These are phyloP conservation scores for Drosophila multiciliata DNA, from an alignment of 2,888 invertebrate genomes.

Conservation along the genomic window DNA sequence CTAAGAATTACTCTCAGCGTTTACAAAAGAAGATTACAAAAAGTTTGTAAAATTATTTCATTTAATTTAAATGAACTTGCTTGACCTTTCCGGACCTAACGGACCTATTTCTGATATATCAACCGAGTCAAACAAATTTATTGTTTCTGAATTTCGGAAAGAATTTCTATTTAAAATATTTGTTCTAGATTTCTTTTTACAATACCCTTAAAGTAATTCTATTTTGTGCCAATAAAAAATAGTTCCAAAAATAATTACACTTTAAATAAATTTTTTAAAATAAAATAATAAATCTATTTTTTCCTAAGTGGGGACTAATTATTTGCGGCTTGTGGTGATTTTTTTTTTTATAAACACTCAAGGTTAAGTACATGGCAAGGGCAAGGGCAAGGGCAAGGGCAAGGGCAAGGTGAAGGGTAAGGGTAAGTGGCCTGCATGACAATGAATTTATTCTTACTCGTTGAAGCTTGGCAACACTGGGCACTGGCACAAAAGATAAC, in stretches of 20 bases:
- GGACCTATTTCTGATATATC: not conserved
- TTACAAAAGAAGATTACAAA: not conserved
- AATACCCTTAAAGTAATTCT: too few species aligned
- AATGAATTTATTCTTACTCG: not conserved
- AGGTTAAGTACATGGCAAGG: slow-evolving; percentile 8
- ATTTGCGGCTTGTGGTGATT: slow-evolving; percentile 28
- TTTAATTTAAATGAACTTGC: not conserved
- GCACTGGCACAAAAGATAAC: slow-evolving; percentile 36
- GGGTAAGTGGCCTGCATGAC: slow-evolving; percentile 38
- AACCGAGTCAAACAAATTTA: not conserved
- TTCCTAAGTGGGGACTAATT: not conserved
- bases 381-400: slow-evolving; percentile 6
- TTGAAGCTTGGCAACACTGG: slow-evolving; percentile 60
- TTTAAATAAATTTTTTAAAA: not conserved
- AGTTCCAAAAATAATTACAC: not conserved
- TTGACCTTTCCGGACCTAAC: not conserved
- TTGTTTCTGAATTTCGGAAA: not conserved
- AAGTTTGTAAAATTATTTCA: not conserved
- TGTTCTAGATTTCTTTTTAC: not conserved
- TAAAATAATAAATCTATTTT: not conserved
- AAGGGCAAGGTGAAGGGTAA: slow-evolving; percentile 15
- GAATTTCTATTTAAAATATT: not conserved
- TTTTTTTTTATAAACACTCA: slow-evolving; percentile 35
- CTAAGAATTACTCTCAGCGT: not conserved
- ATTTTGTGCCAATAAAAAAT: not conserved